phyloP scores from a whole-genome alignment of 1,140 invertebrate species.

The Pseudomyrmex dendroicus region DNA sequence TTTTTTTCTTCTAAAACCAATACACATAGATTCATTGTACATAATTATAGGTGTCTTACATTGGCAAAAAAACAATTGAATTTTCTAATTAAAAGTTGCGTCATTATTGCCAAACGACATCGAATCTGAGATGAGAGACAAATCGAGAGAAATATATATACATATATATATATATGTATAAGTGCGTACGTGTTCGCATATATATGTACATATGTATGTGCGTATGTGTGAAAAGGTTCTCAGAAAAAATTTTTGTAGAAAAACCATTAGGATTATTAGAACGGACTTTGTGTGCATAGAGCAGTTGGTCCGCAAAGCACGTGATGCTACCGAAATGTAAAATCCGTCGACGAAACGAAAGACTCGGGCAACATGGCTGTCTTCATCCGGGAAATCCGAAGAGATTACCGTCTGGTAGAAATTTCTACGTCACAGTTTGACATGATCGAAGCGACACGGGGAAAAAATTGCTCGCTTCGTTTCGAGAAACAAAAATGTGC shows the following conservation, averaged over 20 bases:
- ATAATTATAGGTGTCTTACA: too few species aligned
- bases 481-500: neutral
- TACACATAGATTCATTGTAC: too few species aligned
- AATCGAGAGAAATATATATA: neutral
- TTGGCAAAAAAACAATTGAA: neutral
- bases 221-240: too few species aligned
- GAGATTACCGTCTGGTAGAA: neutral
- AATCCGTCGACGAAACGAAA: neutral
- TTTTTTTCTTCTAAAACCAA: too few species aligned
- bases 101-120: neutral
- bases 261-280: neutral
- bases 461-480: neutral
- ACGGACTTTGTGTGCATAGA: neutral
- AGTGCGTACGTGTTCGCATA: too few species aligned
- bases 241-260: too few species aligned
- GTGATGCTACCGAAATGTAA: neutral
- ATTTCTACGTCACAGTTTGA: too few species aligned
- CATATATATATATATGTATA: too few species aligned
- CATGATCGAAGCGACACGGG: neutral
- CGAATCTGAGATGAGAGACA: neutral
- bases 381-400: neutral
- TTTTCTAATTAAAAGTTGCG: neutral
- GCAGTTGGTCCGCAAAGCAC: neutral
- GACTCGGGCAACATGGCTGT: slow-evolving; percentile 7
- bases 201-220: too few species aligned